These are phyloP conservation scores for Acrocephalus scirpaceus DNA, from an alignment of 2,797 vertebrate genomes.

Conservation along the genomic window DNA sequence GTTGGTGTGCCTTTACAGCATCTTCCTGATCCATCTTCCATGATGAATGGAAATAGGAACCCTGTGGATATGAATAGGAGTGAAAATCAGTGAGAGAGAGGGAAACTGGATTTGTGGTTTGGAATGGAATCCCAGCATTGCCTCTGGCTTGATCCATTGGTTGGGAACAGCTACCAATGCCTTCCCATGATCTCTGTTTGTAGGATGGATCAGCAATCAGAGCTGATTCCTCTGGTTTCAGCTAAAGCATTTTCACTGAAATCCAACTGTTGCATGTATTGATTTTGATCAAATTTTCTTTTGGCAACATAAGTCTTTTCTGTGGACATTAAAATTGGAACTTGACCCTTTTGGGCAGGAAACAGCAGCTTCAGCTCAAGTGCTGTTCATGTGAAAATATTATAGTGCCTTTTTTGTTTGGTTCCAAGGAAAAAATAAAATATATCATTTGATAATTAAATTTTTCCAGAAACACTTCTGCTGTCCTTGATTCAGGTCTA, in stretches of 20 bases:
- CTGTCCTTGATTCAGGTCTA: neutral
- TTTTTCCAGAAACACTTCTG: neutral
- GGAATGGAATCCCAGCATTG: neutral
- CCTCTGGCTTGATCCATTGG: neutral
- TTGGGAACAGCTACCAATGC: neutral
- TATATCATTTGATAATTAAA: neutral
- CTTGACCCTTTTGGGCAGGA: neutral
- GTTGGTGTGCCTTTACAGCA: neutral
- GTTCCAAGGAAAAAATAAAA: neutral
- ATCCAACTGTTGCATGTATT: neutral
- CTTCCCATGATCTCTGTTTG: neutral
- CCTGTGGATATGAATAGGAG: neutral
- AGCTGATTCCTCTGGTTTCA: neutral
- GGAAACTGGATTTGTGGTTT: neutral
- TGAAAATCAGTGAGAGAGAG: neutral
- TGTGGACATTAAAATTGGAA: neutral
- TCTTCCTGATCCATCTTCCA: neutral
- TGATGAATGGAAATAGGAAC: neutral
- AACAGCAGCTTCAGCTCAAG: neutral
- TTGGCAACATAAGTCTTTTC: neutral
- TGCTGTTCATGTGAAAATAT: neutral
- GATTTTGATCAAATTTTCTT: neutral
- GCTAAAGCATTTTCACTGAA: neutral
- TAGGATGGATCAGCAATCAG: neutral
- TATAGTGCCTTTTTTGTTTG: neutral